phyloP scores from a whole-genome alignment of 2,888 invertebrate species.

The Hypomecis punctinalis region DNA sequence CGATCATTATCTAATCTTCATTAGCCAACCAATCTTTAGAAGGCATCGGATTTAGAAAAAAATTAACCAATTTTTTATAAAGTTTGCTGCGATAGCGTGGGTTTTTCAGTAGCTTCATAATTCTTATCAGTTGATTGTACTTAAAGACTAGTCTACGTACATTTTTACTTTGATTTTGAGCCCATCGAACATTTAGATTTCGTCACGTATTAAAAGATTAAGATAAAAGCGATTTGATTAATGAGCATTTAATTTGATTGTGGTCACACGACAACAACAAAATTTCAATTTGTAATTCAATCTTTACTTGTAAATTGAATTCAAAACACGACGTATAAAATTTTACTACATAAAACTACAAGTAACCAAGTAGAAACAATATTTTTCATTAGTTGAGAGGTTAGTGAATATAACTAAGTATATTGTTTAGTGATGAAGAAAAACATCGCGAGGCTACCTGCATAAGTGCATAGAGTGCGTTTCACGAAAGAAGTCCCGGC shows the following conservation, averaged over 20 bases:
- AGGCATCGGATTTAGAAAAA: background rate
- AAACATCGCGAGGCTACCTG: no score
- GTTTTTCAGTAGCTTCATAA: conserved; percentile 5
- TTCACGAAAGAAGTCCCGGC: no score
- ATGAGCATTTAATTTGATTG: conserved; percentile 1
- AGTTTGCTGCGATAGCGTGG: background rate
- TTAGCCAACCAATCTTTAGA: conserved; percentile 16
- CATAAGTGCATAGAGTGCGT: no score
- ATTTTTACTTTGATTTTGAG: conserved; percentile 6
- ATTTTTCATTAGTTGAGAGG: no score
- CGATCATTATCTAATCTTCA: conserved; percentile 32
- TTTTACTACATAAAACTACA: no score
- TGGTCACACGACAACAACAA: background rate
- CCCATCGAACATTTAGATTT: conserved; percentile 1
- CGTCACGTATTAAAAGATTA: conserved; percentile 19
- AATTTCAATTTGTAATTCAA: background rate
- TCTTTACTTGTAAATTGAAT: background rate
- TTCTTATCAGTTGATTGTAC: conserved; percentile 3
- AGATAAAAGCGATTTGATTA: conserved; percentile 19
- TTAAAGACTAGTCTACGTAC: background rate
- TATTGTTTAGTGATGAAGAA: no score
- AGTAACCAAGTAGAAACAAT: no score
- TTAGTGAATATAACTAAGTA: no score
- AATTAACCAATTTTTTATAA: background rate
- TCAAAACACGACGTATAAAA: background rate